Percentiles rank a stretch among this genome's conserved stretches.
Evolutionary conservation across 2,888 invertebrate genomes (phyloP).

Genomic region (Agonopterix alstromeriana): DNA sequence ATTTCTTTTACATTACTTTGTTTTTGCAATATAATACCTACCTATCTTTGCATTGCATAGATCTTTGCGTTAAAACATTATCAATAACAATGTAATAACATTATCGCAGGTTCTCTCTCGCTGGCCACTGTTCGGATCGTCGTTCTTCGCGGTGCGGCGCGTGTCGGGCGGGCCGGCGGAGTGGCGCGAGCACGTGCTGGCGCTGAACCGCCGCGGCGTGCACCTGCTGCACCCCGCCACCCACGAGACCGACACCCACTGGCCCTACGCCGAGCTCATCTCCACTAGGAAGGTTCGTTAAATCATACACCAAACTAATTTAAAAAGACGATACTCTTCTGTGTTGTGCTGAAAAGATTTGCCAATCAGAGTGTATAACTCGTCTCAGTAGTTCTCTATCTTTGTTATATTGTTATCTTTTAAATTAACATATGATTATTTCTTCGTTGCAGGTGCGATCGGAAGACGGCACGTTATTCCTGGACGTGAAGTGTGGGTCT

Average conservation of each 20-base stretch:
- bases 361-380: no score
- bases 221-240: conserved; percentile 94
- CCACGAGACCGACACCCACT: conserved; percentile 94
- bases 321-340: not conserved
- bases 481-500: conserved; percentile 98
- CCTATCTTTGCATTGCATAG: no score
- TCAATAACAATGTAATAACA: no score
- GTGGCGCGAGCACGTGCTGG: conserved; percentile 93
- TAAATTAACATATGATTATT: not conserved
- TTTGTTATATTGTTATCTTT: no score
- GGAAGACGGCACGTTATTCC: conserved; percentile 91
- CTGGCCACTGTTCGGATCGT: conserved; percentile 98
- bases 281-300: conserved; percentile 89
- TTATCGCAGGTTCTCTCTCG: conserved; percentile 93
- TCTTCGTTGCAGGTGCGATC: conserved; percentile 79
- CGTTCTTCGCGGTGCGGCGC: conserved; percentile 96
- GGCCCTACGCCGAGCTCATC: conserved; percentile 96
- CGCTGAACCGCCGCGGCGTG: conserved; percentile 94
- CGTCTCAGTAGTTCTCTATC: no score
- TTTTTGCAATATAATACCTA: no score
- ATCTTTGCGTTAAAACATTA: no score
- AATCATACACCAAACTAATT: not conserved
- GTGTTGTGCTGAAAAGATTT: no score
- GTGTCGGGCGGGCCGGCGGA: conserved; percentile 82
- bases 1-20: no score